Conservation (phyloP, 2,888 invertebrate species). For the Dexiosoma caninum region DNA sequence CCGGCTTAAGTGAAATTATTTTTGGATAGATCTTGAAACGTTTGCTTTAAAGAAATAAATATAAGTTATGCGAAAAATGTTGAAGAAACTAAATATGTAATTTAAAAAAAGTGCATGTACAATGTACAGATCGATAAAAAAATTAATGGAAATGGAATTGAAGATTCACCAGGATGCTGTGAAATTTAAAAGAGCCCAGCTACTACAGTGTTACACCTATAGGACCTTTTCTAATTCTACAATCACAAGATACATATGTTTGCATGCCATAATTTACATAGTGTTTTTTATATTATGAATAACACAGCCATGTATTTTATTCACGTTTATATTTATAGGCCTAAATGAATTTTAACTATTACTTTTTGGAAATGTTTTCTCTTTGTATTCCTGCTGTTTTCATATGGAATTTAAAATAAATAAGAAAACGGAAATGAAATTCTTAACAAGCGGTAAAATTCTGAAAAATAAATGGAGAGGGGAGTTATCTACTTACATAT, state of each 20-base stretch:
- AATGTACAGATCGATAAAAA: too few relatives aligned
- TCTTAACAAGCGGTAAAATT: background rate
- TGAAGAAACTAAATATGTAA: background rate
- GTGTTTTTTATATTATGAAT: too few relatives aligned
- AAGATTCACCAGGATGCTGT: too few relatives aligned
- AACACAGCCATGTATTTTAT: too few relatives aligned
- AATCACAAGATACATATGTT: too few relatives aligned
- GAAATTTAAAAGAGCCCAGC: too few relatives aligned
- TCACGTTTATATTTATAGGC: too few relatives aligned
- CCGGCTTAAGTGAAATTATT: conserved; percentile 10
- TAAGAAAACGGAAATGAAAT: conserved; percentile 1
- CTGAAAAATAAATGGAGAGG: background rate
- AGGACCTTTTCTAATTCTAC: too few relatives aligned
- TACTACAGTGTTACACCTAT: too few relatives aligned
- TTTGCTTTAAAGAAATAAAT: background rate
- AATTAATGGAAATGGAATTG: background rate
- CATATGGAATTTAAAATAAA: conserved; percentile 15
- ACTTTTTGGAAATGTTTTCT: background rate
- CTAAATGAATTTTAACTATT: too few relatives aligned
- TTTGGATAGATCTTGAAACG: background rate
- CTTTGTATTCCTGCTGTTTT: background rate
- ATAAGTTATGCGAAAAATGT: background rate
- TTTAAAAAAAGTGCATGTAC: background rate
- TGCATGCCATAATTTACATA: too few relatives aligned
- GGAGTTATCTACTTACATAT: too few relatives aligned